Base-by-base conservation (phyloP, 2,113 vertebrate species). In the Tachycineta bicolor region DNA sequence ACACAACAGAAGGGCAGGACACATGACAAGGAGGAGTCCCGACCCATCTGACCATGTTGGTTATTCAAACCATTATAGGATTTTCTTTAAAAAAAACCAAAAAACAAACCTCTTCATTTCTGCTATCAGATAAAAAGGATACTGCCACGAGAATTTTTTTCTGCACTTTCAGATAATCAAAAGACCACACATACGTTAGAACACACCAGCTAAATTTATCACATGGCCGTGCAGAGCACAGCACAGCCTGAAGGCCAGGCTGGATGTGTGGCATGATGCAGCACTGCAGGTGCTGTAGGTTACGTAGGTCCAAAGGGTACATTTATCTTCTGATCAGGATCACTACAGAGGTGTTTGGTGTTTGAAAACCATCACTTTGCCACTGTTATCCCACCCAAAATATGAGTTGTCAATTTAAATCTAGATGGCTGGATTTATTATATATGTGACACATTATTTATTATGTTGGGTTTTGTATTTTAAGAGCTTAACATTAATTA, bases 231-330 rank as follows among this genome's bases (percentile, higher is more conserved):
- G 70, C 9, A 26, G 25, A 55, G 28, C 25, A 37, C 6, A n/a
- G 23, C 47, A 37, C 6, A n/a, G 23, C 47, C 33, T 21, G 43
- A 62, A 49, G 68, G 49, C 29, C 64, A 49, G 74, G 64, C 43
- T 65, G 46, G 13, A 14, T 15, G 0, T 19, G 22, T 46, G 60
- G 46, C 55, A 65, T 14, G 9, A 24, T 3, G 5, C 22, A 83
- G 26, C 53, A 23, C 59, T 58, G 31, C 33, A 12, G 7, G 11
- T 17, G 58, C 68, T 9, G 14, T 29, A 10, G 37, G 9, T 53
- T 39, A 1, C 1, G 2, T n/a, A 63, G 28, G 39, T 70, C 47
- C 56, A 18, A 1, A 2, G 12, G 12, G 13, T 41, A 46, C 28
- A 25, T 18, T 17, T 23, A 4, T 76, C 43, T 65, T 43, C 56